Evolutionary conservation across 2,888 invertebrate genomes (phyloP).

Genomic region (Heterodera filipjevi): DNA sequence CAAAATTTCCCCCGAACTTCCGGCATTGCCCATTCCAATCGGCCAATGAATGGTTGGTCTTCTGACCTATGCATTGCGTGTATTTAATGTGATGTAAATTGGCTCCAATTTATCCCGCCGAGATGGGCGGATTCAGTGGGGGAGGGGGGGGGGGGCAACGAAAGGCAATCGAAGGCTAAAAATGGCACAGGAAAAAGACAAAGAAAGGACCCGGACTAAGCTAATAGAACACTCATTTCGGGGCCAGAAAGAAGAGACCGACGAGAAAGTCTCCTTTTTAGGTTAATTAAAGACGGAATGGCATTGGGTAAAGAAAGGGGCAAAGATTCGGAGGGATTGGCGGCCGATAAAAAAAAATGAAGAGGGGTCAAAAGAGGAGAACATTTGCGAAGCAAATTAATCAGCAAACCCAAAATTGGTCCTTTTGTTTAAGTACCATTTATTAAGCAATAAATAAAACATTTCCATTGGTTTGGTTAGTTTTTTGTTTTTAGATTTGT

Average conservation of each 20-base stretch:
- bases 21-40: background rate
- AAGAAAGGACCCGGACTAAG: background rate
- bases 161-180: background rate
- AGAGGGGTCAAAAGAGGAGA: too few species aligned
- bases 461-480: background rate
- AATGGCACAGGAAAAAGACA: background rate
- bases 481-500: background rate
- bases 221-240: too few species aligned
- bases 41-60: background rate
- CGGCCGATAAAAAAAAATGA: too few species aligned
- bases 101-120: constrained; percentile 11
- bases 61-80: background rate
- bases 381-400: too few species aligned
- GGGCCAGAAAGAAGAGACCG: too few species aligned
- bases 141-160: background rate
- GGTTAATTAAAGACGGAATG: background rate
- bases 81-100: constrained; percentile 6
- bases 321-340: background rate
- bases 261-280: too few species aligned
- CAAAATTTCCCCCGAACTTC: background rate
- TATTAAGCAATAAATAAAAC: too few species aligned
- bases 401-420: too few species aligned
- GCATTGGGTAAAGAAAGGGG: too few species aligned
- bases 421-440: too few species aligned
- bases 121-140: background rate